A percentile compares a stretch with the other conserved stretches of the same genome.
These are phyloP conservation scores for Carduelis carduelis DNA, from an alignment of 2,797 vertebrate species.

Conservation along the genomic window DNA sequence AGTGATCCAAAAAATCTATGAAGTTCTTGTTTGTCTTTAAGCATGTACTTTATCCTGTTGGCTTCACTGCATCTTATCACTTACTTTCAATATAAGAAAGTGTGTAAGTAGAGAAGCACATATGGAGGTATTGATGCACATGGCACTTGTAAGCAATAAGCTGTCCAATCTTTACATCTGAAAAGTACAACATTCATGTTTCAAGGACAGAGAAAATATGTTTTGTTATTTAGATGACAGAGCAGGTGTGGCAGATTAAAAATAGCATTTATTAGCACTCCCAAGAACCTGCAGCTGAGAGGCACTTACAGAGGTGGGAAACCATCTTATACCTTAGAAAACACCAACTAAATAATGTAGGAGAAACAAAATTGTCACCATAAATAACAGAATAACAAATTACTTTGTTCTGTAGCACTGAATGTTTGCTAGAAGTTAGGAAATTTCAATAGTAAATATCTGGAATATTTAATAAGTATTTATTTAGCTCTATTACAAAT, in stretches of 20 bases:
- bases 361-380: not conserved
- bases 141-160: not conserved
- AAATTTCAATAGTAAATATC: not conserved
- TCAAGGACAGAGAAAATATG: slow-evolving; percentile 20
- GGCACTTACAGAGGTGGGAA: slow-evolving; percentile 24
- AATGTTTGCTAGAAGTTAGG: not conserved
- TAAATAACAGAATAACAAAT: not conserved
- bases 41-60: not conserved
- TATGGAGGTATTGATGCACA: not conserved
- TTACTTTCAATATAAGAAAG: not conserved
- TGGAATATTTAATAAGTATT: not conserved
- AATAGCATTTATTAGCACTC: slow-evolving; percentile 38
- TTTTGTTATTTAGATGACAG: not conserved
- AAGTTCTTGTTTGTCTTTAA: slow-evolving; percentile 4
- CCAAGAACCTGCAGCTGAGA: slow-evolving; percentile 7
- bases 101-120: not conserved
- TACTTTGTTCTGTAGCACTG: not conserved
- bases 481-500: not conserved
- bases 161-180: not conserved
- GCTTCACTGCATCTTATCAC: not conserved
- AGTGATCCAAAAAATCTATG: not conserved
- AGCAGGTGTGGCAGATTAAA: slow-evolving; percentile 37
- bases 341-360: slow-evolving; percentile 25
- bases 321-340: slow-evolving; percentile 7
- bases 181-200: not conserved